Conservation (phyloP, 2,113 vertebrate genomes). For the zebrafish (Danio rerio) region GRCz12tu NC_133184.1:33080001-33080500, state of each 20-base stretch:
- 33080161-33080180: slow-evolving; percentile 58
- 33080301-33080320: not conserved
- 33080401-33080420: too few species aligned
- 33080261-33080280: slow-evolving; percentile 50
- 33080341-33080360: too few species aligned
- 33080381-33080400: too few species aligned
- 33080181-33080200: slow-evolving; percentile 55
- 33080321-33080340: slow-evolving; percentile 7
- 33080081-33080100: slow-evolving; percentile 82
- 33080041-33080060: slow-evolving; percentile 74
- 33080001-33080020: slow-evolving; percentile 83
- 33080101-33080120: slow-evolving; percentile 81
- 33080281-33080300: not conserved
- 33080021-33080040: slow-evolving; percentile 82
- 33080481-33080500: too few species aligned
- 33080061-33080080: slow-evolving; percentile 79
- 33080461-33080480: too few species aligned
- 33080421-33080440: too few species aligned
- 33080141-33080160: slow-evolving; percentile 82
- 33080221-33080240: slow-evolving; percentile 49
- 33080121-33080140: slow-evolving; percentile 82
- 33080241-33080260: slow-evolving; percentile 52
- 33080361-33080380: too few species aligned
- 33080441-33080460: too few species aligned
- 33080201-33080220: slow-evolving; percentile 50